A percentile compares a stretch with the other conserved stretches of the same genome.
These are phyloP conservation scores for Torymus tubicola DNA, from an alignment of 2,888 invertebrate genomes.

Conservation along the genomic window DNA sequence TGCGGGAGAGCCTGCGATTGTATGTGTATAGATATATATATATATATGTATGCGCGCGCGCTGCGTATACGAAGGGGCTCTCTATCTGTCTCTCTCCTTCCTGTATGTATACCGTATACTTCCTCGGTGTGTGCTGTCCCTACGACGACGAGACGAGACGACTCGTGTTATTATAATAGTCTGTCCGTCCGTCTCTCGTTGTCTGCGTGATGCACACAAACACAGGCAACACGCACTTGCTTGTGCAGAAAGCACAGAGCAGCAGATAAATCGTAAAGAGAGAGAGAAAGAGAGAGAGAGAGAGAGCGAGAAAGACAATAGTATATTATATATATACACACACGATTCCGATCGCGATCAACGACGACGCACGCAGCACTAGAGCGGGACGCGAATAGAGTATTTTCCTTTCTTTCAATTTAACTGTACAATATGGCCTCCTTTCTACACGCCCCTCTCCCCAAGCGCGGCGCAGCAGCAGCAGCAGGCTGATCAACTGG, in stretches of 20 bases:
- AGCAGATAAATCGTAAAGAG: neutral
- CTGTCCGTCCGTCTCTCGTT: too few relatives aligned
- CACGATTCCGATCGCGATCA: conserved; percentile 54
- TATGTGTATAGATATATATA: too few relatives aligned
- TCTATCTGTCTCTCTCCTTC: conserved; percentile 43
- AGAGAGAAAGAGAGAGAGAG: conserved; percentile 31
- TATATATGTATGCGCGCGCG: too few relatives aligned
- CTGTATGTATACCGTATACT: neutral
- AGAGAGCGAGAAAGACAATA: conserved; percentile 22
- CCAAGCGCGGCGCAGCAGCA: neutral
- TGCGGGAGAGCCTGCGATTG: too few relatives aligned
- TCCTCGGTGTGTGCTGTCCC: too few relatives aligned
- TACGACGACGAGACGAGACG: too few relatives aligned
- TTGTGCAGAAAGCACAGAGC: too few relatives aligned
- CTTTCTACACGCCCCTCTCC: conserved; percentile 75
- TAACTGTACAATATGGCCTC: conserved; percentile 77
- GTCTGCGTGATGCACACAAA: too few relatives aligned
- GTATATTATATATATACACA: conserved; percentile 68
- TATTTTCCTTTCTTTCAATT: conserved; percentile 74
- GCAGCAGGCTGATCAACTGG: neutral
- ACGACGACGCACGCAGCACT: too few relatives aligned
- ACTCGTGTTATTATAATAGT: too few relatives aligned
- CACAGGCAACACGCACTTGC: too few relatives aligned
- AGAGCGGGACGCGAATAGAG: conserved; percentile 45
- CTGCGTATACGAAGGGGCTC: too few relatives aligned